Evolutionary conservation across 30 jellyfish, hydroid and myxozoan species (phyloP), one percentile per base, ranked within the genome.

Genomic region (Pseudorhiza aurosa): DNA sequence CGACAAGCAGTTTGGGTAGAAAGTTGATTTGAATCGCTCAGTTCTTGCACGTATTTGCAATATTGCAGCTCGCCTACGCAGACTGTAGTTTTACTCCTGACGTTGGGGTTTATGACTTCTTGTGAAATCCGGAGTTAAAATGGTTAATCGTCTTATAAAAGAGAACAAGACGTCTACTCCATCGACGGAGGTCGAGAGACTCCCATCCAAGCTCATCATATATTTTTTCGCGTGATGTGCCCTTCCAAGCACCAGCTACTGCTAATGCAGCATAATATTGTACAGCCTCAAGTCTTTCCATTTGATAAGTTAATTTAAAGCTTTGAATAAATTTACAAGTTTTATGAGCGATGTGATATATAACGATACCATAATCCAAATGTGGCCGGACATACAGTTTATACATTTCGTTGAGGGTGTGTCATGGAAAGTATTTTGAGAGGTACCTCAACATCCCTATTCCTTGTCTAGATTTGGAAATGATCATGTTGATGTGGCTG

Each of bases 131-230:
- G 44, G 72, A 50, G 65, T 50, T 21, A 50, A 50, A 50, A 5
- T 17, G 65, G 8, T 50, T 44, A 58, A 75, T 2, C 7, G 37
- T 31, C 26, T 68, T 68, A 68, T 44, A 69, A 47, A 69, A 69
- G 43, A 22, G 43, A 47, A 37, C 68, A 47, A 69, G 70, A 0
- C 83, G 71, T 43, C 83, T 69, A 47, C 83, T 26, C 83, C 83
- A 69, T 69, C 68, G 70, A 18, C 77, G 58, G 70, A 69, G 83
- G 46, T 69, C 27, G 56, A 69, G 51, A 42, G 83, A 69, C 51
- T 69, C 83, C 83, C 83, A 69, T 22, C 83, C 83, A 45, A 69
- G 83, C 68, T 69, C 68, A 36, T 69, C 68, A 45, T 44, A 69
- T 65, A 35, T 65, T 40, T 47, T 47, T 47, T 47, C 62, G 11